phyloP scores from a whole-genome alignment of 2,113 vertebrate genomes.

The Ancistrus triradiatus region DNA sequence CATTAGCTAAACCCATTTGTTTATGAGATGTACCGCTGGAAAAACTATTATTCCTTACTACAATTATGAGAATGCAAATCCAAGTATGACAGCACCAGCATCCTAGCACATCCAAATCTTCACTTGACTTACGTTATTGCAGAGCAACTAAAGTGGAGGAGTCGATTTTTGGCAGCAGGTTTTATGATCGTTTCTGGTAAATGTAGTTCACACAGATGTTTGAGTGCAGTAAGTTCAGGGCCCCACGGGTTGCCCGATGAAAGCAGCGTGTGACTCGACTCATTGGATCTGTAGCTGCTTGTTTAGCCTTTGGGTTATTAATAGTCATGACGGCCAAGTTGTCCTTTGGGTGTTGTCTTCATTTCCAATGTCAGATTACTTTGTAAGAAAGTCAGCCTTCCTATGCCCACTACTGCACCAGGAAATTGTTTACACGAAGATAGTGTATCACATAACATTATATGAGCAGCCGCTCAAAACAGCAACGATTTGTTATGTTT shows the following conservation, averaged over 20 bases:
- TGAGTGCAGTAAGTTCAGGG: slow-evolving; percentile 14
- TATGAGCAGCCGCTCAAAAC: slow-evolving; percentile 11
- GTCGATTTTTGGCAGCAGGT: background rate
- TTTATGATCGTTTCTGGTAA: slow-evolving; percentile 19
- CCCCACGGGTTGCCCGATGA: slow-evolving; percentile 43
- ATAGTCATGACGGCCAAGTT: slow-evolving; percentile 51
- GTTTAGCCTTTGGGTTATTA: slow-evolving; percentile 53
- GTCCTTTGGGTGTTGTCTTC: slow-evolving; percentile 33
- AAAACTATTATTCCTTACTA: background rate
- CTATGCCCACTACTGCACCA: slow-evolving; percentile 5
- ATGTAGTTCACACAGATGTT: slow-evolving; percentile 15
- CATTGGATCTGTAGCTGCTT: slow-evolving; percentile 48
- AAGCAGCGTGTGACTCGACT: slow-evolving; percentile 59
- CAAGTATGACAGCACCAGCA: slow-evolving; percentile 5
- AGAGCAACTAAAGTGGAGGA: slow-evolving; percentile 4
- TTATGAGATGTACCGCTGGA: background rate
- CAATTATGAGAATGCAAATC: background rate
- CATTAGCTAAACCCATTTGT: background rate
- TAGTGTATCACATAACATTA: slow-evolving; percentile 12
- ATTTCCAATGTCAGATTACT: slow-evolving; percentile 37
- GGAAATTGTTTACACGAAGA: slow-evolving; percentile 26
- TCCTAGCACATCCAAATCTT: background rate
- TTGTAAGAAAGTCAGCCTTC: slow-evolving; percentile 13
- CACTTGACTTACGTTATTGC: background rate
- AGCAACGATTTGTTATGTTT: slow-evolving; percentile 14